These are phyloP conservation scores for Cynoglossus semilaevis DNA, from an alignment of 2,113 vertebrate species.

Conservation along the genomic window DNA sequence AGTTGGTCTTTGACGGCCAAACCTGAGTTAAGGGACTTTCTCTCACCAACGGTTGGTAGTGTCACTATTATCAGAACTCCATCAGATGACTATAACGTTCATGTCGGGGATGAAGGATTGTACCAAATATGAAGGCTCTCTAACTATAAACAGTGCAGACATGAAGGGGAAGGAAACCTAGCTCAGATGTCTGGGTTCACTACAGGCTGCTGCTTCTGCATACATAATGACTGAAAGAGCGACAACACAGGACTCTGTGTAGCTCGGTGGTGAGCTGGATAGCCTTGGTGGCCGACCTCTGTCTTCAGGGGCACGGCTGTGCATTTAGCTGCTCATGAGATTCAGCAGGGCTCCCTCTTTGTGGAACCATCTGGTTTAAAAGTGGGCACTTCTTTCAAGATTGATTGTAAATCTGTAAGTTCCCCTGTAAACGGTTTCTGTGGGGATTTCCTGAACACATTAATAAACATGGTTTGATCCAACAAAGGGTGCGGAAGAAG, in stretches of 20 bases:
- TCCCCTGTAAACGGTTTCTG: conserved; percentile 72
- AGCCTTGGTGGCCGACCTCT: conserved; percentile 43
- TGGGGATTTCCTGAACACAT: conserved; percentile 74
- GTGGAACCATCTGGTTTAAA: conserved; percentile 50
- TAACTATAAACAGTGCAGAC: conserved; percentile 51
- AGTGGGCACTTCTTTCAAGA: conserved; percentile 67
- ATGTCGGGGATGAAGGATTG: conserved; percentile 55
- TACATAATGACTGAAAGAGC: conserved; percentile 31
- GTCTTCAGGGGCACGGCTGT: conserved; percentile 30
- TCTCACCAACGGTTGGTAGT: conserved; percentile 49
- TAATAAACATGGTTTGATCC: conserved; percentile 73
- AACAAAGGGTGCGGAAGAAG: not conserved
- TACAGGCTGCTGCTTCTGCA: conserved; percentile 28
- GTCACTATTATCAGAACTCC: conserved; percentile 38
- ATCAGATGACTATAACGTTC: conserved; percentile 28
- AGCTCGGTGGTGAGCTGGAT: conserved; percentile 23
- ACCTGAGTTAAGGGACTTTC: not conserved
- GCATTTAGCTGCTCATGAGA: conserved; percentile 46
- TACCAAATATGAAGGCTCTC: conserved; percentile 61
- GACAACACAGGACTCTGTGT: conserved; percentile 18
- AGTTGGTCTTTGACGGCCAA: conserved; percentile 24
- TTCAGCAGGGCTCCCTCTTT: conserved; percentile 45
- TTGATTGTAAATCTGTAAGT: conserved; percentile 77
- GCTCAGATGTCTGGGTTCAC: conserved; percentile 15
- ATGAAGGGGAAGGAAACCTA: conserved; percentile 7